phyloP scores from a whole-genome alignment of 30 jellyfish, hydroid and myxozoan species.

The Morbakka virulenta region DNA sequence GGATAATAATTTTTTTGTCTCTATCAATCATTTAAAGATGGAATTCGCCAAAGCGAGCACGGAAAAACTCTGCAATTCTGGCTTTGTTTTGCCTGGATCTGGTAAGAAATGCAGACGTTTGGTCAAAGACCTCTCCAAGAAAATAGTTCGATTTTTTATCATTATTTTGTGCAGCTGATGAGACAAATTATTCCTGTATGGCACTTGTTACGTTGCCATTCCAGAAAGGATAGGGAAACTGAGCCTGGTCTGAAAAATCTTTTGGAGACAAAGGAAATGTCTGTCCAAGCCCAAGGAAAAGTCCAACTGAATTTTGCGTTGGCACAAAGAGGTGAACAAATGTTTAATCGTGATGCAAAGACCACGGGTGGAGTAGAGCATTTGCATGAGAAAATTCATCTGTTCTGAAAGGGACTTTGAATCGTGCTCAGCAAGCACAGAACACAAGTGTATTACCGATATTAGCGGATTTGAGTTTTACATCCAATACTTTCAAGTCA shows the following conservation, averaged over 20 bases:
- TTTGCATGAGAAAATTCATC: no score
- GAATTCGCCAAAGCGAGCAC: no score
- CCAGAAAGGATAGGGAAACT: constrained; percentile 3
- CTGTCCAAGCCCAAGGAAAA: constrained; percentile 35
- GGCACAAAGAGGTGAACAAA: constrained; percentile 53
- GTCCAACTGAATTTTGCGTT: constrained; percentile 14
- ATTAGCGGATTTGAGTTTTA: not conserved
- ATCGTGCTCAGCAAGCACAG: constrained; percentile 4
- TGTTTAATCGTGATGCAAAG: constrained; percentile 35
- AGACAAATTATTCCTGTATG: constrained; percentile 9
- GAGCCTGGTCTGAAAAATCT: constrained; percentile 26
- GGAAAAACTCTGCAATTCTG: no score
- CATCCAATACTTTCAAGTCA: not conserved
- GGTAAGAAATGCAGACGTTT: not conserved
- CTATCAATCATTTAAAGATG: no score
- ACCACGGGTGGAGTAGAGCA: constrained; percentile 26
- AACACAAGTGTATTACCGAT: not conserved
- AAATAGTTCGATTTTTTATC: constrained; percentile 15
- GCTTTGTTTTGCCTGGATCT: no score
- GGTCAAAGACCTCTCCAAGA: constrained; percentile 2
- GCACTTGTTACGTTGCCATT: constrained; percentile 1
- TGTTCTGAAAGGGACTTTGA: no score
- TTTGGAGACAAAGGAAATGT: constrained; percentile 24
- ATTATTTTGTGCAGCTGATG: not conserved
- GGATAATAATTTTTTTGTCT: no score